These are phyloP conservation scores for Chelonoidis abingdonii DNA, from an alignment of 2,113 vertebrate genomes.

Conservation along the genomic window DNA sequence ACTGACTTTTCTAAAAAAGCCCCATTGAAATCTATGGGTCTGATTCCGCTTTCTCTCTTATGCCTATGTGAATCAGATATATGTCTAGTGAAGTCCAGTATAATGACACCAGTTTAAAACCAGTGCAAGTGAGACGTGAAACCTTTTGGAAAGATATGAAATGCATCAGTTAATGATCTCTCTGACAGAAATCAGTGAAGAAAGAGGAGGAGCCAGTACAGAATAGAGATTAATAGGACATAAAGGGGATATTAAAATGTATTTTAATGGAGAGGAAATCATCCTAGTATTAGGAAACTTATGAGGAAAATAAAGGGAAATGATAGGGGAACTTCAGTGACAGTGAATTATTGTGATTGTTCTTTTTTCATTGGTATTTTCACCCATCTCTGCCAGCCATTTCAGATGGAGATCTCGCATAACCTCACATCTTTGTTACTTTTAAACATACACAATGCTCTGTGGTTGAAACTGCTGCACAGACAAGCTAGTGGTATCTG, in stretches of 20 bases:
- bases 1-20: not conserved
- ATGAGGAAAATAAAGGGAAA: not conserved
- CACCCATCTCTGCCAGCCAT: not conserved
- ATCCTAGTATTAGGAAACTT: not conserved
- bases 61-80: not conserved
- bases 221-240: not conserved
- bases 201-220: not conserved
- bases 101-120: not conserved
- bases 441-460: not conserved
- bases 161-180: not conserved
- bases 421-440: not conserved
- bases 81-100: not conserved
- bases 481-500: not conserved
- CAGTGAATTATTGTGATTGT: not conserved
- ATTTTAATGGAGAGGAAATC: not conserved
- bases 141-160: not conserved
- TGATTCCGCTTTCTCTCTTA: not conserved
- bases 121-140: not conserved
- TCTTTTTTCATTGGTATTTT: not conserved
- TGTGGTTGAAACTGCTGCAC: conserved; percentile 15
- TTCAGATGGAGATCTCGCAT: not conserved
- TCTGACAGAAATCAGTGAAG: not conserved
- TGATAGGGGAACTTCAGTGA: not conserved
- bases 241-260: not conserved
- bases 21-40: not conserved